Evolutionary conservation across 1,140 invertebrate species (phyloP).

Genomic region (Arctopsyche grandis): DNA sequence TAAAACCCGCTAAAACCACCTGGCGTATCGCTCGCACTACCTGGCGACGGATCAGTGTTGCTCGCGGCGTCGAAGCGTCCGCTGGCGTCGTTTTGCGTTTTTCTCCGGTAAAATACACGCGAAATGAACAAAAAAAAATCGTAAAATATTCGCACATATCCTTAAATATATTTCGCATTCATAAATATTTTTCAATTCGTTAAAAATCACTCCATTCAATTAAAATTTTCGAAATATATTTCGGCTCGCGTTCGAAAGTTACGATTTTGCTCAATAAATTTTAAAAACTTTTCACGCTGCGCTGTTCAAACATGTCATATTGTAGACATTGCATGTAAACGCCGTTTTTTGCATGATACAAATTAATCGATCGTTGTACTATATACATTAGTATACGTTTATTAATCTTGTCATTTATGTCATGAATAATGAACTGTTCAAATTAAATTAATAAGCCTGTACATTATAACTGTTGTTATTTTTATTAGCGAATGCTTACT

Average conservation of each 20-base stretch:
- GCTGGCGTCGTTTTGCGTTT: not conserved
- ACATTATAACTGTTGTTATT: too few relatives aligned
- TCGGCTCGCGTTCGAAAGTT: too few relatives aligned
- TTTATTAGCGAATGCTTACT: too few relatives aligned
- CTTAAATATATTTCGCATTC: not conserved
- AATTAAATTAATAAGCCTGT: too few relatives aligned
- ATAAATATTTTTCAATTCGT: too few relatives aligned
- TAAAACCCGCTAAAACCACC: conserved; percentile 37
- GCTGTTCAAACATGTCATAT: conserved; percentile 25
- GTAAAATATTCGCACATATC: not conserved
- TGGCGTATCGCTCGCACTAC: conserved; percentile 22
- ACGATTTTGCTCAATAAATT: too few relatives aligned
- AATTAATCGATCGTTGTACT: not conserved
- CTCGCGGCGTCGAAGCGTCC: conserved; percentile 20
- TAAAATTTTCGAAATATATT: too few relatives aligned
- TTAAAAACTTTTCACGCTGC: not conserved
- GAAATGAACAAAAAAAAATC: not conserved
- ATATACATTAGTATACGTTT: not conserved
- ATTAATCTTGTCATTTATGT: not conserved
- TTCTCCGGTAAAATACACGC: not conserved
- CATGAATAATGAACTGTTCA: too few relatives aligned
- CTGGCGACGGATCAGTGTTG: conserved; percentile 31
- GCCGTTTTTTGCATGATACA: not conserved
- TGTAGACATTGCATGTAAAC: not conserved
- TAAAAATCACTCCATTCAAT: too few relatives aligned